A percentile compares a stretch with the other conserved stretches of the same genome.
phyloP scores from a whole-genome alignment of 2,888 invertebrate species.

The Sminthurides aquaticus region DNA sequence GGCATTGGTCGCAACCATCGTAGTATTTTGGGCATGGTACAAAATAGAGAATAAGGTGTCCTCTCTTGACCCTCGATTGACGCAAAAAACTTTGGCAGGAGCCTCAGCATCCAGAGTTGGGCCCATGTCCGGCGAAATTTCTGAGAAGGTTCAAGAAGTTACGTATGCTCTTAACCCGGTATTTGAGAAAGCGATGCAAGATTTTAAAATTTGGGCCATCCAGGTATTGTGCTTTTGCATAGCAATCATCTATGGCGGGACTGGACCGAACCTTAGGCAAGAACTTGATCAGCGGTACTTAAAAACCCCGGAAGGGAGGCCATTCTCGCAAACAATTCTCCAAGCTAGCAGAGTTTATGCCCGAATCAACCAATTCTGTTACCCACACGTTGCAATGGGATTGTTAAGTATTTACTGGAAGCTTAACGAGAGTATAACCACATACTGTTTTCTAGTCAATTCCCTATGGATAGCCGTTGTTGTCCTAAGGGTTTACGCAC shows the following conservation, averaged over 20 bases:
- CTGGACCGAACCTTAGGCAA: background rate
- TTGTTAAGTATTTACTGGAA: slow-evolving; percentile 5
- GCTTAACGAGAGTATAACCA: background rate
- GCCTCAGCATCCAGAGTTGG: background rate
- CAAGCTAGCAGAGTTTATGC: slow-evolving; percentile 4
- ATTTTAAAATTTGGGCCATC: background rate
- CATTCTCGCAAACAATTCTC: background rate
- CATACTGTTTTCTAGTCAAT: background rate
- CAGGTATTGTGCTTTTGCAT: background rate
- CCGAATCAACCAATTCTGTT: slow-evolving; percentile 6
- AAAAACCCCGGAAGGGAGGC: background rate
- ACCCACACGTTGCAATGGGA: background rate
- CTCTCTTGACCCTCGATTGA: background rate
- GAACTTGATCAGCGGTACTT: background rate
- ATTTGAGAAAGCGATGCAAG: background rate
- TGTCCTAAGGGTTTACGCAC: background rate
- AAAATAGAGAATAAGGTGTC: background rate
- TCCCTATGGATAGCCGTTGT: background rate
- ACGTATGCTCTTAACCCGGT: background rate
- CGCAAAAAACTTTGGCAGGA: background rate
- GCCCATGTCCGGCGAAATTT: background rate
- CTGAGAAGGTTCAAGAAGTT: background rate
- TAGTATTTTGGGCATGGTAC: background rate
- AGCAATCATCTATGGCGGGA: background rate
- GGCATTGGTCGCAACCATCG: background rate